phyloP scores from a whole-genome alignment of 1,140 invertebrate species.

The Papilio xuthus region DNA sequence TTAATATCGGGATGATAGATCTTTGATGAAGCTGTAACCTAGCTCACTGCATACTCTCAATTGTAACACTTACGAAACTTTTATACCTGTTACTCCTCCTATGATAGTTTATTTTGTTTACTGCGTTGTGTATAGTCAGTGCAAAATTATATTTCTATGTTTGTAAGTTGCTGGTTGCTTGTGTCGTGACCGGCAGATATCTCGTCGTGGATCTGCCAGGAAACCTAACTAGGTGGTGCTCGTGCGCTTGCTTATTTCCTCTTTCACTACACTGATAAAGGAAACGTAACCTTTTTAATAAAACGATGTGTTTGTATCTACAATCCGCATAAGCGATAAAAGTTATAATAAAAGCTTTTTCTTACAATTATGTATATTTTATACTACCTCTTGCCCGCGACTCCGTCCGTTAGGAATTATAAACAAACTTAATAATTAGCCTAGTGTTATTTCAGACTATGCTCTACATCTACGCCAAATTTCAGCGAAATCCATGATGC shows the following conservation, averaged over 20 bases:
- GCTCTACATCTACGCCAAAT: too few species aligned
- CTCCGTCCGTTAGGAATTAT: too few species aligned
- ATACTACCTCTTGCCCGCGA: too few species aligned
- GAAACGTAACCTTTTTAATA: not conserved
- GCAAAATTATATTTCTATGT: not conserved
- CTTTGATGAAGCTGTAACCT: not conserved
- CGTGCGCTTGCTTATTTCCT: not conserved
- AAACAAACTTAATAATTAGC: too few species aligned
- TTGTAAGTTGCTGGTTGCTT: not conserved
- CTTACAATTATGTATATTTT: not conserved
- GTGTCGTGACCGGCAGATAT: not conserved
- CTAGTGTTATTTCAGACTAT: too few species aligned
- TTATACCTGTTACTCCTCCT: not conserved
- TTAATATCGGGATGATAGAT: not conserved
- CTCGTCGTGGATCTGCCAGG: constrained; percentile 10
- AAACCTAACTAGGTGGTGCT: constrained; percentile 15
- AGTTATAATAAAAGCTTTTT: not conserved
- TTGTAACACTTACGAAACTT: not conserved
- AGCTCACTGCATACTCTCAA: not conserved
- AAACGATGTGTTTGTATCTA: not conserved
- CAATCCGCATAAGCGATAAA: not conserved
- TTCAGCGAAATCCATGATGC: too few species aligned
- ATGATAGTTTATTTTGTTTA: not conserved
- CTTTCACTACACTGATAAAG: constrained; percentile 2
- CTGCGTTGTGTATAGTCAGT: not conserved